Percentiles rank a stretch among this genome's conserved stretches.
phyloP scores from a whole-genome alignment of 30 jellyfish, hydroid and myxozoan genomes.

The Hydractinia echinata region DNA sequence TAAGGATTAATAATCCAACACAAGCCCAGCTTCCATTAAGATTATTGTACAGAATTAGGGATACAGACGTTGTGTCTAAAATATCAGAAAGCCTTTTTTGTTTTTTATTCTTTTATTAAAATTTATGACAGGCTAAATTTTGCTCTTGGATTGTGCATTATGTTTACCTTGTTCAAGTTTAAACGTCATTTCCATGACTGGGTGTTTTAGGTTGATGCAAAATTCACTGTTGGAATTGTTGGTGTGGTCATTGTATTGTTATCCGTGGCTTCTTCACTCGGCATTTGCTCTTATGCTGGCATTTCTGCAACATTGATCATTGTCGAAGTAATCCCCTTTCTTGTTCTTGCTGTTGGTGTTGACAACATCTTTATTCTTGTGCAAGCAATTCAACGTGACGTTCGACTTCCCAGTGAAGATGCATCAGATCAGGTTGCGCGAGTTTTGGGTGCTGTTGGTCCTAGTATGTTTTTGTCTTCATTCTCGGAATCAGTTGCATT shows the following conservation, averaged over 20 bases:
- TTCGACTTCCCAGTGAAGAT: slow-evolving; percentile 50
- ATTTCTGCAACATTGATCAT: slow-evolving; percentile 79
- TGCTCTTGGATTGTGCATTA: not conserved
- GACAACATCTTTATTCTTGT: slow-evolving; percentile 92
- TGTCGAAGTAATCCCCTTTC: slow-evolving; percentile 95
- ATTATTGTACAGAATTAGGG: no score
- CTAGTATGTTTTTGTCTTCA: slow-evolving; percentile 94
- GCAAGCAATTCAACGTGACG: slow-evolving; percentile 71
- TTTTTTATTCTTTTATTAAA: not conserved
- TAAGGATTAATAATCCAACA: no score
- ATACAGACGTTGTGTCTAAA: not conserved
- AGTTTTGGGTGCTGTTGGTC: slow-evolving; percentile 89
- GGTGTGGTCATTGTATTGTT: slow-evolving; percentile 89
- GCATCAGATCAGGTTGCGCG: slow-evolving; percentile 72
- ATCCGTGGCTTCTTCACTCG: slow-evolving; percentile 88
- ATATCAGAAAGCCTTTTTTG: not conserved
- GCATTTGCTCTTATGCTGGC: slow-evolving; percentile 73
- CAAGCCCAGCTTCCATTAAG: no score
- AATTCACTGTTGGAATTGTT: slow-evolving; percentile 79
- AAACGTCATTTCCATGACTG: not conserved
- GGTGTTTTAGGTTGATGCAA: slow-evolving; percentile 70
- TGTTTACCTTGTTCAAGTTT: no score
- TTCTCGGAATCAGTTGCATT: slow-evolving; percentile 95
- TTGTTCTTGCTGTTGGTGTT: slow-evolving; percentile 98
- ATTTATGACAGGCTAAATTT: not conserved